Conservation (phyloP, 2,888 invertebrate genomes). For the Orthonychiurus folsomi region DNA sequence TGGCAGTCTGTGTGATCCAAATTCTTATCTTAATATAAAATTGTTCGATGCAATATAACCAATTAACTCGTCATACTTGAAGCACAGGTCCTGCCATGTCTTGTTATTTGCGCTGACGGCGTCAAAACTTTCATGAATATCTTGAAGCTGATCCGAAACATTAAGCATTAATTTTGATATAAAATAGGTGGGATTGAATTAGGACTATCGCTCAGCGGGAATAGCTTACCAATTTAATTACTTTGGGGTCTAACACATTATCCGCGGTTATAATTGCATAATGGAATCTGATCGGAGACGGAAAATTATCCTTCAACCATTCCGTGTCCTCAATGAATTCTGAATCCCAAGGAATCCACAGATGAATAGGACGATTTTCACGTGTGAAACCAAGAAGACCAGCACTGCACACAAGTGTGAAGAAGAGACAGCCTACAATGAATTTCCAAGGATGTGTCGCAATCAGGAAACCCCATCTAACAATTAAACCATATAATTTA, state of each 20-base stretch:
- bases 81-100: slow-evolving; percentile 37
- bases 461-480: slow-evolving; percentile 39
- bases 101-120: slow-evolving; percentile 12
- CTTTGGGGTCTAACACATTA: slow-evolving; percentile 33
- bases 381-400: slow-evolving; percentile 35
- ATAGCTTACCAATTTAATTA: slow-evolving; percentile 32
- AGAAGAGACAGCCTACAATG: slow-evolving; percentile 29
- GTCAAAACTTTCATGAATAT: slow-evolving; percentile 27
- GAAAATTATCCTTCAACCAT: slow-evolving; percentile 42
- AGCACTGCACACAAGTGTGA: slow-evolving; percentile 27
- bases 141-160: slow-evolving; percentile 21
- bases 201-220: neutral
- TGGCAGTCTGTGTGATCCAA: slow-evolving; percentile 35
- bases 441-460: slow-evolving; percentile 30
- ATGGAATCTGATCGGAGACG: slow-evolving; percentile 40
- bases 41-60: no score
- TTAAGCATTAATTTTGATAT: neutral
- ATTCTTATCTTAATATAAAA: no score
- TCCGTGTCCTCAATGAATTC: slow-evolving; percentile 41
- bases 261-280: slow-evolving; percentile 39
- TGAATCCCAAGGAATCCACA: slow-evolving; percentile 42
- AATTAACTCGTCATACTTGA: no score
- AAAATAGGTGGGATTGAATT: neutral
- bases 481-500: slow-evolving; percentile 9
- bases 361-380: slow-evolving; percentile 39